Evolutionary conservation across 1,140 invertebrate genomes (phyloP).

Genomic region (Drosophila yakuba): DNA sequence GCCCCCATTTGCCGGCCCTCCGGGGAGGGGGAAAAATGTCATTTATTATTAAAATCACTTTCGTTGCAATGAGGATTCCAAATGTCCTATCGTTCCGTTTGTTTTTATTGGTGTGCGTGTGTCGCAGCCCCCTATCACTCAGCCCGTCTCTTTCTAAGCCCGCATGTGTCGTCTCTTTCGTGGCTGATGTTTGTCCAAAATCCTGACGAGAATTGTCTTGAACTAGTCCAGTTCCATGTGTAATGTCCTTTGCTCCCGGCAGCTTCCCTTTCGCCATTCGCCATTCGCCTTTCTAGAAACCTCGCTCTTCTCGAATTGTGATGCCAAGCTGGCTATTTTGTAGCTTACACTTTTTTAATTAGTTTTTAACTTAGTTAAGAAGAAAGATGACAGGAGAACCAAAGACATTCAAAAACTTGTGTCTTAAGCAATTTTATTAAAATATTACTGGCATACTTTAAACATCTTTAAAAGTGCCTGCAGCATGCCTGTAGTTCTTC

Average conservation of each 20-base stretch:
- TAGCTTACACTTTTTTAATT: neutral
- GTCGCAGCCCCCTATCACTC: conserved; percentile 3
- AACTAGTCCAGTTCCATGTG: conserved; percentile 67
- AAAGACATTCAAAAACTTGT: too few species aligned
- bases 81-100: conserved; percentile 81
- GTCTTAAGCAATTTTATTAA: too few species aligned
- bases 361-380: neutral
- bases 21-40: conserved; percentile 58
- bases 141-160: neutral
- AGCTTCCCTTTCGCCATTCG: neutral
- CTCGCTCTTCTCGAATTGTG: neutral
- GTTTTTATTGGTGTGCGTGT: conserved; percentile 80
- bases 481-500: too few species aligned
- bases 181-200: conserved; percentile 23
- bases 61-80: conserved; percentile 83
- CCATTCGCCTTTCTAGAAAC: conserved; percentile 8
- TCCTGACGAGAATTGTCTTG: conserved; percentile 67
- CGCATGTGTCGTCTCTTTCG: neutral
- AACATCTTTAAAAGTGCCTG: too few species aligned
- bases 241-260: conserved; percentile 24
- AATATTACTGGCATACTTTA: too few species aligned
- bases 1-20: conserved; percentile 9
- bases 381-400: neutral
- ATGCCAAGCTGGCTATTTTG: conserved; percentile 4
- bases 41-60: conserved; percentile 84